Evolutionary conservation across 2,888 invertebrate species (phyloP).

Genomic region (Acanthosoma haemorrhoidale): DNA sequence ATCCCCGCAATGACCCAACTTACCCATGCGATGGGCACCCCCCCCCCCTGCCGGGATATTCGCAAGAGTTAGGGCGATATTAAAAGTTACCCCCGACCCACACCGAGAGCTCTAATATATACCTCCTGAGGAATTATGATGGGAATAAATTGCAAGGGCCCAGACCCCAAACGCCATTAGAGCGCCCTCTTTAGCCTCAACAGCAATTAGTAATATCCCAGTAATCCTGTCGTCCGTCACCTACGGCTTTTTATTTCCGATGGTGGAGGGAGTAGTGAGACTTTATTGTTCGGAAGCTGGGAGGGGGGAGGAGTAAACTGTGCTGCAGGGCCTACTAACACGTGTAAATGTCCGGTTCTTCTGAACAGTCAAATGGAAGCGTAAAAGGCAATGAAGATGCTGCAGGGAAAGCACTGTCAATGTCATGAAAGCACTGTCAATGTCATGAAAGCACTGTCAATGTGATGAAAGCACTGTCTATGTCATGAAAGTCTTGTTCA

Average conservation of each 20-base stretch:
- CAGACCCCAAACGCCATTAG: not conserved
- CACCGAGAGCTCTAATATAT: conserved; percentile 5
- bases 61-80: conserved; percentile 10
- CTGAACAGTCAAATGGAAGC: too few relatives aligned
- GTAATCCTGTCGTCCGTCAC: conserved; percentile 10
- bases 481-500: too few relatives aligned
- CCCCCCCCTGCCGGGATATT: not conserved
- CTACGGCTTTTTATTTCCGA: not conserved
- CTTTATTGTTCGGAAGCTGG: not conserved
- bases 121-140: not conserved
- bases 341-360: too few relatives aligned
- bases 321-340: too few relatives aligned
- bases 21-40: not conserved
- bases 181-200: conserved; percentile 4
- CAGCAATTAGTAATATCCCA: not conserved
- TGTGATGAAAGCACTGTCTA: too few relatives aligned
- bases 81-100: not conserved
- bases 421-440: too few relatives aligned
- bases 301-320: too few relatives aligned
- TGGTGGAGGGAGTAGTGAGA: too few relatives aligned
- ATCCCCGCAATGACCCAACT: too few relatives aligned
- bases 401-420: too few relatives aligned
- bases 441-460: too few relatives aligned
- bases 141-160: not conserved
- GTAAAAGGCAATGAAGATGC: too few relatives aligned